Percentiles rank a stretch among this genome's conserved stretches.
Evolutionary conservation across 2,888 invertebrate species (phyloP).

Genomic region (Anthrax anthrax): DNA sequence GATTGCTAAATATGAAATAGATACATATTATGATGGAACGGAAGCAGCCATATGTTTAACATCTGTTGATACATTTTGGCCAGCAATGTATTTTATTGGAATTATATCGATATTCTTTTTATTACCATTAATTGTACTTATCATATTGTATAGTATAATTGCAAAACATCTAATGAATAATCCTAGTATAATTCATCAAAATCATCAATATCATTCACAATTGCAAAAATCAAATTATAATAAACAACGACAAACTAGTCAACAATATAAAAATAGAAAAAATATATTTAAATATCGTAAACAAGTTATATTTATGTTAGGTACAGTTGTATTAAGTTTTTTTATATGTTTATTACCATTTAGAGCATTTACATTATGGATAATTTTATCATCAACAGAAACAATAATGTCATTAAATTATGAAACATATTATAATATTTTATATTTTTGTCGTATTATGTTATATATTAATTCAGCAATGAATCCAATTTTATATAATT

Average conservation of each 20-base stretch:
- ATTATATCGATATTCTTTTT: slow-evolving; percentile 75
- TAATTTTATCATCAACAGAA: slow-evolving; percentile 61
- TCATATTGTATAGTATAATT: slow-evolving; percentile 71
- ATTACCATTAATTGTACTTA: slow-evolving; percentile 63
- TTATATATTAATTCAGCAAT: slow-evolving; percentile 80
- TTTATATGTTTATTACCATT: slow-evolving; percentile 83
- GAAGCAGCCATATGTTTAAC: slow-evolving; percentile 64
- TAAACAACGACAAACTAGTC: too few relatives aligned
- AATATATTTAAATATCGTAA: slow-evolving; percentile 56
- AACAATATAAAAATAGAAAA: slow-evolving; percentile 23
- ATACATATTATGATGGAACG: slow-evolving; percentile 54
- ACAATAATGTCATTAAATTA: slow-evolving; percentile 54
- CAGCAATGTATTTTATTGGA: slow-evolving; percentile 63
- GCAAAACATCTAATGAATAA: slow-evolving; percentile 73
- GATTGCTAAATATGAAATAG: slow-evolving; percentile 61
- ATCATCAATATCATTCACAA: slow-evolving; percentile 35
- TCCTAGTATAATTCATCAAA: slow-evolving; percentile 44
- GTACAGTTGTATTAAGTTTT: slow-evolving; percentile 78
- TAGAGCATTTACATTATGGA: slow-evolving; percentile 75
- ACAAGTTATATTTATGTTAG: slow-evolving; percentile 77
- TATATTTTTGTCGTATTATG: slow-evolving; percentile 78
- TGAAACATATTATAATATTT: slow-evolving; percentile 66
- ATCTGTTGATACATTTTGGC: slow-evolving; percentile 63
- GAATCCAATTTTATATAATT: slow-evolving; percentile 81
- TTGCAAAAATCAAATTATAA: too few relatives aligned